Evolutionary conservation across 2,888 invertebrate species (phyloP).

Genomic region (Troides helena): DNA sequence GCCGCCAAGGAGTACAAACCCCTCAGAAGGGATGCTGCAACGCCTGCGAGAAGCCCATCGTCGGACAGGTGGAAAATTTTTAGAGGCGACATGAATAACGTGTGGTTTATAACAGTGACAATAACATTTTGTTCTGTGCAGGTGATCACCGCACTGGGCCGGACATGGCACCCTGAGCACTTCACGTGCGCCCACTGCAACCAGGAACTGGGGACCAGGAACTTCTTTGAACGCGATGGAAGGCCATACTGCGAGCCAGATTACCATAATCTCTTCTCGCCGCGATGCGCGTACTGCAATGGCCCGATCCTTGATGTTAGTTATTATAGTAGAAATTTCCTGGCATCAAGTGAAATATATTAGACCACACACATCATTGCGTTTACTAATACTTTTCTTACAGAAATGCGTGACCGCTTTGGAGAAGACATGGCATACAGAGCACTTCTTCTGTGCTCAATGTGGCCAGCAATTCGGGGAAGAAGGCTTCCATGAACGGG

Average conservation of each 20-base stretch:
- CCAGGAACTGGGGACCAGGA: slow-evolving; percentile 97
- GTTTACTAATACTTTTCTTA: slow-evolving; percentile 45
- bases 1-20: slow-evolving; percentile 98
- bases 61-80: slow-evolving; percentile 88
- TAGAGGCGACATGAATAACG: background rate
- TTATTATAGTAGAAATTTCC: slow-evolving; percentile 32
- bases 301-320: slow-evolving; percentile 99
- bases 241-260: slow-evolving; percentile 99
- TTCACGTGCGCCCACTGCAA: slow-evolving; percentile 99
- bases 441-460: slow-evolving; percentile 99
- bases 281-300: slow-evolving; percentile 98
- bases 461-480: slow-evolving; percentile 98
- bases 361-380: slow-evolving; percentile 23
- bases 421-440: slow-evolving; percentile 99
- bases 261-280: slow-evolving; percentile 99
- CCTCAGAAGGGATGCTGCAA: slow-evolving; percentile 99
- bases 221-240: slow-evolving; percentile 98
- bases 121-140: slow-evolving; percentile 42
- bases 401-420: slow-evolving; percentile 99
- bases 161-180: slow-evolving; percentile 99
- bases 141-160: slow-evolving; percentile 97
- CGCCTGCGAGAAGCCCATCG: slow-evolving; percentile 99
- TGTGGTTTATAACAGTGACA: slow-evolving; percentile 24
- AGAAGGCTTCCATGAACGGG: slow-evolving; percentile 98
- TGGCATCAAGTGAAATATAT: no score